Percentiles rank a stretch among this genome's conserved stretches.
Evolutionary conservation across 2,888 invertebrate species (phyloP).

Genomic region (Nephrotoma appendiculata): DNA sequence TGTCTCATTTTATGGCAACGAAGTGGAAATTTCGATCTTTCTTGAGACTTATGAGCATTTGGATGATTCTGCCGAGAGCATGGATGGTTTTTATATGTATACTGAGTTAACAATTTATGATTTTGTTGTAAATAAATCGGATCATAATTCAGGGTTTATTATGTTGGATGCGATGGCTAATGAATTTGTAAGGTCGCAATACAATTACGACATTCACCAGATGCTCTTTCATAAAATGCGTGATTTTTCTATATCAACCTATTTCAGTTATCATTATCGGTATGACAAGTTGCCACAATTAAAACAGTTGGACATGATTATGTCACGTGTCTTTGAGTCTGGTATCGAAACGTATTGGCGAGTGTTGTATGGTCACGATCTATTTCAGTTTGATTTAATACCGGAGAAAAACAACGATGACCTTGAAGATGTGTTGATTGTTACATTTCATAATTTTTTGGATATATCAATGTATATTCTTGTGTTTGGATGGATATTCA

Average conservation of each 20-base stretch:
- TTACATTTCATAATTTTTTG: not conserved
- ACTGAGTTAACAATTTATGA: not conserved
- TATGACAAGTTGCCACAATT: not conserved
- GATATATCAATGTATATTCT: not conserved
- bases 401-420: not conserved
- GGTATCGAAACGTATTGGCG: not conserved
- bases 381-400: not conserved
- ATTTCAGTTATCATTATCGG: not conserved
- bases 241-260: not conserved
- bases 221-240: not conserved
- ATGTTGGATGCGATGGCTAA: not conserved
- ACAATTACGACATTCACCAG: not conserved
- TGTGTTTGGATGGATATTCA: not conserved
- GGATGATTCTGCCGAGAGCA: not conserved
- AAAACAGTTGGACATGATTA: not conserved
- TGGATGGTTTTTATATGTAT: not conserved
- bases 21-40: not conserved
- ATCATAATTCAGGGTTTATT: not conserved
- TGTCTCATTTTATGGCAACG: not conserved
- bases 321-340: too few species aligned
- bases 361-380: not conserved
- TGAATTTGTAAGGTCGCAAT: not conserved
- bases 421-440: not conserved
- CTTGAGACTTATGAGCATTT: not conserved
- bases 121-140: not conserved